These are phyloP conservation scores for Neogale vison DNA, from an alignment of 2,113 vertebrate species.

Conservation along the genomic window DNA sequence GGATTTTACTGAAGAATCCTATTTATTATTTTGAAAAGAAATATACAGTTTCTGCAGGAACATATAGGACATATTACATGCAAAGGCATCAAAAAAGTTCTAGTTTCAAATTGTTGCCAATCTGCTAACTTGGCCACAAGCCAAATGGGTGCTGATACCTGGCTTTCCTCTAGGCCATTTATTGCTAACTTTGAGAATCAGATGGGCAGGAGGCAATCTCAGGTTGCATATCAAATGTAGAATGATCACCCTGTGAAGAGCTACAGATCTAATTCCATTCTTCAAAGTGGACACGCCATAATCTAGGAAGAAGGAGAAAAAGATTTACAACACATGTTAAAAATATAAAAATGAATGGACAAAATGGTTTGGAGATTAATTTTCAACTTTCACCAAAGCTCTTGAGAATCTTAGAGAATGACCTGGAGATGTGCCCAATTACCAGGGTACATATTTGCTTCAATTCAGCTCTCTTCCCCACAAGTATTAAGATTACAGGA, in stretches of 20 bases:
- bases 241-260: background rate
- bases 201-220: background rate
- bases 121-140: background rate
- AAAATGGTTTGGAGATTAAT: conserved; percentile 36
- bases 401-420: conserved; percentile 17
- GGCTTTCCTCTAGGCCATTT: background rate
- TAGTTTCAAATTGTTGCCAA: background rate
- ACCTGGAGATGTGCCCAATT: conserved; percentile 19
- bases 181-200: conserved; percentile 29
- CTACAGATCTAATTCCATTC: background rate
- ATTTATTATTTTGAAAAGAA: conserved; percentile 26
- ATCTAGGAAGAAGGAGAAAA: background rate
- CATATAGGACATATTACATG: background rate
- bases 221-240: background rate
- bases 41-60: background rate
- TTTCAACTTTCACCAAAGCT: conserved; percentile 54
- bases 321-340: background rate
- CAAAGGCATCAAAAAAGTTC: background rate
- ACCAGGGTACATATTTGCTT: conserved; percentile 13
- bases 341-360: conserved; percentile 23
- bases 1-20: background rate
- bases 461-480: background rate
- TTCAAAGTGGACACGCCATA: background rate
- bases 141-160: background rate
- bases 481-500: conserved; percentile 36